Evolutionary conservation across 2,888 invertebrate species (phyloP), one percentile per base, ranked within the genome.

Genomic region (Drepana falcataria): DNA sequence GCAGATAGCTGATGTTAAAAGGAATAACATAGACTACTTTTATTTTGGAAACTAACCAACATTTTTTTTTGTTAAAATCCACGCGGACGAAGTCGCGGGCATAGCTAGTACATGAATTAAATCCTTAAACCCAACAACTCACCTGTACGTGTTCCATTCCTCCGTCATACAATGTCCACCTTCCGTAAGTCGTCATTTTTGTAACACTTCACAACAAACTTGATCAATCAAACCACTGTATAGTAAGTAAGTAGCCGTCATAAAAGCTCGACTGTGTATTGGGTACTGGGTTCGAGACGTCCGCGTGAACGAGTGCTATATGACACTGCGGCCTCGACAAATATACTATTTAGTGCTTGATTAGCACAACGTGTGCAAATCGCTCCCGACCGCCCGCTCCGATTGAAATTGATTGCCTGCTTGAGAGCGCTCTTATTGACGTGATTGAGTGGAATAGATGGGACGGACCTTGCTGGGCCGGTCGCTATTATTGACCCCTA

Each of bases 281-380:
- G 63, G 60, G 69, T 62, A 84, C 85, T 74, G 66, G 3, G 56
- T 53, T 54, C 49, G 49, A 41, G 52, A 66, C 9, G 56, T 53
- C 53, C 48, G 49, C 40, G 52, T 40, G 51, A 35, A 40, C 41
- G 40, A 41, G 7, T 78, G 79, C 73, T 73, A 73, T 71, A 71
- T 77, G 81, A 82, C 81, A 80, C 78, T 68, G 75, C 68, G 71
- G 68, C 71, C 69, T 75, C 77, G 73, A 73, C 79, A 79, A 81
- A 82, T 73, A 80, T 72, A 77, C 79, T 83, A 77, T 89, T 88
- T 89, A 89, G 85, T 81, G 85, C 83, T 86, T 88, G 81, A 88
- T 91, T 89, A 91, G 87, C 87, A 79, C 80, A 80, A 84, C 85
- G 83, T 87, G 81, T 80, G 87, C 87, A 83, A 87, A 88, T 80